phyloP scores from a whole-genome alignment of 2,888 invertebrate species.

The Lysandra bellargus region DNA sequence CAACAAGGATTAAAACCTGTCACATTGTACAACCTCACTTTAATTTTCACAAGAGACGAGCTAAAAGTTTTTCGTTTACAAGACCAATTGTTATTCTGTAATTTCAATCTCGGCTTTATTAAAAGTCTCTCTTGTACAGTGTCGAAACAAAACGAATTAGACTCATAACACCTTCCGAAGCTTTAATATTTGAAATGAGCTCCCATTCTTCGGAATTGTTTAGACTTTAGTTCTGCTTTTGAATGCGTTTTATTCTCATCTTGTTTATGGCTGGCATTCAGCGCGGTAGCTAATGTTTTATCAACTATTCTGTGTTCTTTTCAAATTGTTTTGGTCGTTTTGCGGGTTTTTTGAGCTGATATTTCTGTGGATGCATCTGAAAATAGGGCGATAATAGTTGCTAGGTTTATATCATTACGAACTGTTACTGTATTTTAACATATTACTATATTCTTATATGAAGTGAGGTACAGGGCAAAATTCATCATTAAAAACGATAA shows the following conservation, averaged over 20 bases:
- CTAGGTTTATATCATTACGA: too few relatives aligned
- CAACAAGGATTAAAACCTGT: neutral
- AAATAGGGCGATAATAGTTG: neutral
- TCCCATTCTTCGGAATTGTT: slow-evolving; percentile 54
- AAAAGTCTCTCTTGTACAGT: neutral
- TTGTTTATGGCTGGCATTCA: neutral
- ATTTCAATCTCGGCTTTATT: slow-evolving; percentile 9
- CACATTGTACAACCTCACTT: neutral
- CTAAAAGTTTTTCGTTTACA: neutral
- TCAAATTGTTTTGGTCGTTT: neutral
- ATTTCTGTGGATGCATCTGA: neutral
- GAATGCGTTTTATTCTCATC: slow-evolving; percentile 22
- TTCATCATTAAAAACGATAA: too few relatives aligned
- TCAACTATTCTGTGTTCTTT: neutral
- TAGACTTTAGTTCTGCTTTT: slow-evolving; percentile 35
- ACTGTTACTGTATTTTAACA: too few relatives aligned
- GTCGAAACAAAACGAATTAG: slow-evolving; percentile 12
- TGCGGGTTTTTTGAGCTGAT: neutral
- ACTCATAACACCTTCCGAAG: slow-evolving; percentile 9
- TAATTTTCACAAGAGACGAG: neutral
- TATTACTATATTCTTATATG: too few relatives aligned
- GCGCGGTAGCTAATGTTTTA: slow-evolving; percentile 18
- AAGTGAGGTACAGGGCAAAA: too few relatives aligned
- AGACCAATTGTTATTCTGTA: slow-evolving; percentile 11
- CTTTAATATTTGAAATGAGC: slow-evolving; percentile 62